phyloP scores from a whole-genome alignment of 2,113 vertebrate species.

The Centropus bengalensis region DNA sequence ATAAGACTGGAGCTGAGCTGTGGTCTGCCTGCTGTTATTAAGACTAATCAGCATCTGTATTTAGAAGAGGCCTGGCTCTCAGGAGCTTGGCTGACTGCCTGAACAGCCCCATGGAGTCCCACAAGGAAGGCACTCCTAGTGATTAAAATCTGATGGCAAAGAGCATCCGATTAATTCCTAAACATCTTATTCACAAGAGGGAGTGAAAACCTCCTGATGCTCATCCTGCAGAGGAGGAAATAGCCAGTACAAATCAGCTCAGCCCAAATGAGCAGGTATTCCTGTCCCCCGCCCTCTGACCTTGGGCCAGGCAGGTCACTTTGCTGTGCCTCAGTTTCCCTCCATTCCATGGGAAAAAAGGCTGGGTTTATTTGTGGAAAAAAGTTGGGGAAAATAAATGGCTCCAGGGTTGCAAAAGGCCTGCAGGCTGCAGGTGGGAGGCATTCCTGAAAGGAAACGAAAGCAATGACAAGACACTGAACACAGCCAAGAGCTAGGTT shows the following conservation, averaged over 20 bases:
- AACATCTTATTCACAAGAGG: neutral
- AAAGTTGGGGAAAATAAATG: conserved; percentile 20
- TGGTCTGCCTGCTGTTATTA: neutral
- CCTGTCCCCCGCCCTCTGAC: neutral
- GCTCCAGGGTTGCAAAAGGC: neutral
- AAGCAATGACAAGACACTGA: conserved; percentile 46
- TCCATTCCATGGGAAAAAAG: neutral
- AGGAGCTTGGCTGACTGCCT: conserved; percentile 33
- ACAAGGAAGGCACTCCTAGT: conserved; percentile 2
- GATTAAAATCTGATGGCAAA: conserved; percentile 52
- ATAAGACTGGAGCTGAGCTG: neutral
- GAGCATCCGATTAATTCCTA: neutral
- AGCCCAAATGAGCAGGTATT: neutral
- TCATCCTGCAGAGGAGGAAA: neutral
- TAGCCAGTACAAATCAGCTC: neutral
- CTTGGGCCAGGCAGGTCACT: accelerated
- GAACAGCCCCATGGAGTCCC: neutral
- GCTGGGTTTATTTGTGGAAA: neutral
- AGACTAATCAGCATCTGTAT: neutral
- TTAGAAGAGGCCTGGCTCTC: neutral
- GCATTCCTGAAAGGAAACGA: conserved; percentile 3
- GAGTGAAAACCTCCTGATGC: neutral
- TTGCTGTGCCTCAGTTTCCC: conserved; percentile 21
- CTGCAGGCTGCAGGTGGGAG: conserved; percentile 37
- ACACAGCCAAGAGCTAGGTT: conserved; percentile 33